Evolutionary conservation across 1,140 invertebrate species (phyloP).

Genomic region (Maniola jurtina): DNA sequence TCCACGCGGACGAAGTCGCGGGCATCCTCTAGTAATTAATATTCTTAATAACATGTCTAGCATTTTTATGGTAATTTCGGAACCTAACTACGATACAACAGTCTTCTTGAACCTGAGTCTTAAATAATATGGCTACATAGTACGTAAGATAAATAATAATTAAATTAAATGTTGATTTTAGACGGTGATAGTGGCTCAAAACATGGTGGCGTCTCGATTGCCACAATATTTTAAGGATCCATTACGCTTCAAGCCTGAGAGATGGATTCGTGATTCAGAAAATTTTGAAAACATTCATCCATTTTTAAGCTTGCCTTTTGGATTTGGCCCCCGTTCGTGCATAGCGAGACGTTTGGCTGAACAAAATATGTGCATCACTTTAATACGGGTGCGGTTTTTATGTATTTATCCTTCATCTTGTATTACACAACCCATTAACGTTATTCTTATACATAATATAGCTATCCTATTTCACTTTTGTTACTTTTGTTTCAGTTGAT

Average conservation of each 20-base stretch:
- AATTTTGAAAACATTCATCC: constrained; percentile 83
- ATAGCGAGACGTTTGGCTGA: constrained; percentile 93
- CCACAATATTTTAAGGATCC: constrained; percentile 86
- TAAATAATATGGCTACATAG: too few species aligned
- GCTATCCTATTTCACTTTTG: too few species aligned
- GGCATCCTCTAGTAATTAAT: too few species aligned
- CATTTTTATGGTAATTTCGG: neutral
- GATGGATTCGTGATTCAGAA: constrained; percentile 82
- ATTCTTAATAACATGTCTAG: too few species aligned
- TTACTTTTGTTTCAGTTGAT: constrained; percentile 80
- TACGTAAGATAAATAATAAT: neutral
- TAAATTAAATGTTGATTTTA: constrained; percentile 69
- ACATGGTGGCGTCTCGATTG: constrained; percentile 87
- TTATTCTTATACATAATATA: neutral
- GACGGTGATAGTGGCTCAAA: constrained; percentile 93
- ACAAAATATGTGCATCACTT: constrained; percentile 90
- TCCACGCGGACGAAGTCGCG: too few species aligned
- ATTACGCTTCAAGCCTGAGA: constrained; percentile 85
- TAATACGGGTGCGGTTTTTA: constrained; percentile 83
- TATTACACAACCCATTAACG: neutral
- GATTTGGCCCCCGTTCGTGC: constrained; percentile 92
- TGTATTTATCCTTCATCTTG: neutral
- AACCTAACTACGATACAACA: too few species aligned
- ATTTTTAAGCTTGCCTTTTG: constrained; percentile 91
- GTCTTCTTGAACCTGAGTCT: too few species aligned